Percentiles rank a stretch among this genome's conserved stretches.
These are phyloP conservation scores for Tenebrio molitor DNA, from an alignment of 1,140 invertebrate species.

Conservation along the genomic window DNA sequence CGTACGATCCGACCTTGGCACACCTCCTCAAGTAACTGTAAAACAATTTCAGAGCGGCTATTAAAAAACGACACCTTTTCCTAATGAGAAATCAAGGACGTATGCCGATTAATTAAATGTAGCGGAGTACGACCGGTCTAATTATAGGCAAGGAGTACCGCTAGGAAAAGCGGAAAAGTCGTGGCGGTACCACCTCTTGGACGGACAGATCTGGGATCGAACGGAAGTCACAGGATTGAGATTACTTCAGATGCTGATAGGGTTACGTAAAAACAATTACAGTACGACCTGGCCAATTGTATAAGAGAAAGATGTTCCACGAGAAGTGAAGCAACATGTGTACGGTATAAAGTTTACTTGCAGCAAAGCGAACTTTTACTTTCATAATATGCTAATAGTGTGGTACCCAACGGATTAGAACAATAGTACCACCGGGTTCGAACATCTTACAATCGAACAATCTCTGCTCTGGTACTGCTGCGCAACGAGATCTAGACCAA, in stretches of 20 bases:
- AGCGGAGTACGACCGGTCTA: not conserved
- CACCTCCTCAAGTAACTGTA: slow-evolving; percentile 19
- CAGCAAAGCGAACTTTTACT: slow-evolving; percentile 23
- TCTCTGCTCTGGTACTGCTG: too few species aligned
- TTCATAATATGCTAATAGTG: slow-evolving; percentile 25
- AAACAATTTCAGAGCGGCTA: slow-evolving; percentile 1
- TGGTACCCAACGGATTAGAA: not conserved
- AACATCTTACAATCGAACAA: too few species aligned
- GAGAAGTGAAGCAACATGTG: slow-evolving; percentile 33
- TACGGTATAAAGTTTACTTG: slow-evolving; percentile 2
- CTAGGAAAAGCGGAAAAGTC: not conserved
- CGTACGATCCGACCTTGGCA: slow-evolving; percentile 20
- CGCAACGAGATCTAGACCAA: too few species aligned
- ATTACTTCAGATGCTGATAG: not conserved
- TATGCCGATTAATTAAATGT: not conserved
- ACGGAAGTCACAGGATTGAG: slow-evolving; percentile 14
- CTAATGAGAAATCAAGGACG: slow-evolving; percentile 33
- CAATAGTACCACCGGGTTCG: too few species aligned
- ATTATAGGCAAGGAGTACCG: not conserved
- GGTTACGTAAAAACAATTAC: slow-evolving; percentile 28
- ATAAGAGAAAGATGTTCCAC: slow-evolving; percentile 31
- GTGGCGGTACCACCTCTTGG: too few species aligned
- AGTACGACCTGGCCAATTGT: not conserved
- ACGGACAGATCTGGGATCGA: too few species aligned
- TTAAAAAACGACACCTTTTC: slow-evolving; percentile 7